phyloP scores from a whole-genome alignment of 1,140 invertebrate species.

The Cotesia chilonis region DNA sequence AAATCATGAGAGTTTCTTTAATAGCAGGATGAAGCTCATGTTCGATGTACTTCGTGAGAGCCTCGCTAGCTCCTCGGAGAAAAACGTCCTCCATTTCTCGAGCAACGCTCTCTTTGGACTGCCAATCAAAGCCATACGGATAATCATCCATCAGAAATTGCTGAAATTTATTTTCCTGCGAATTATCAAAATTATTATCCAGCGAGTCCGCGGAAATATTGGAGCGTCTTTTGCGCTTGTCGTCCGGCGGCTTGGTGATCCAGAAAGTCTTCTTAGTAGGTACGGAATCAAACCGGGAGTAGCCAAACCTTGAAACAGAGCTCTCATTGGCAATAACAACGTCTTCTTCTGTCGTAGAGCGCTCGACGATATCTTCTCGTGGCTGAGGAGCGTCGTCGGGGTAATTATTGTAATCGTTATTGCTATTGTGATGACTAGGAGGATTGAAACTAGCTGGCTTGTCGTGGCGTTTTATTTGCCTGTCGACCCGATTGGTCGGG shows the following conservation, averaged over 20 bases:
- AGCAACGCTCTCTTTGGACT: constrained; percentile 70
- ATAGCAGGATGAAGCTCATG: constrained; percentile 82
- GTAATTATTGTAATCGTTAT: background rate
- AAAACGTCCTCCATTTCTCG: constrained; percentile 86
- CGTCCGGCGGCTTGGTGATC: constrained; percentile 18
- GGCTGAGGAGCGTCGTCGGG: constrained; percentile 55
- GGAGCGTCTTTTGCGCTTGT: constrained; percentile 9
- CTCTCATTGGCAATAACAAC: constrained; percentile 54
- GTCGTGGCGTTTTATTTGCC: constrained; percentile 59
- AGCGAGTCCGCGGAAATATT: constrained; percentile 3
- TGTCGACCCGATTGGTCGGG: constrained; percentile 49
- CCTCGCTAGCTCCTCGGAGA: constrained; percentile 77
- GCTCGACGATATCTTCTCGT: constrained; percentile 42
- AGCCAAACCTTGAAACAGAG: constrained; percentile 19
- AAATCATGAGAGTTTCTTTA: constrained; percentile 83
- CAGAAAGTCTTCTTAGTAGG: constrained; percentile 16
- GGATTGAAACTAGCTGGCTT: constrained; percentile 49
- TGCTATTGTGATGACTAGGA: too few species aligned
- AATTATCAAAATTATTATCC: constrained; percentile 10
- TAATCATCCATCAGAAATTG: constrained; percentile 3
- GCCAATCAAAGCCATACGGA: constrained; percentile 46
- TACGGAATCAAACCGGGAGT: background rate
- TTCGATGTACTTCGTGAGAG: constrained; percentile 84
- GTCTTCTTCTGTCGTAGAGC: constrained; percentile 51
- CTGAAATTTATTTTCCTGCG: constrained; percentile 5